A percentile compares a stretch with the other conserved stretches of the same genome.
These are phyloP conservation scores for Brachyhypopomus gauderio DNA, from an alignment of 2,113 vertebrate species.

Conservation along the genomic window DNA sequence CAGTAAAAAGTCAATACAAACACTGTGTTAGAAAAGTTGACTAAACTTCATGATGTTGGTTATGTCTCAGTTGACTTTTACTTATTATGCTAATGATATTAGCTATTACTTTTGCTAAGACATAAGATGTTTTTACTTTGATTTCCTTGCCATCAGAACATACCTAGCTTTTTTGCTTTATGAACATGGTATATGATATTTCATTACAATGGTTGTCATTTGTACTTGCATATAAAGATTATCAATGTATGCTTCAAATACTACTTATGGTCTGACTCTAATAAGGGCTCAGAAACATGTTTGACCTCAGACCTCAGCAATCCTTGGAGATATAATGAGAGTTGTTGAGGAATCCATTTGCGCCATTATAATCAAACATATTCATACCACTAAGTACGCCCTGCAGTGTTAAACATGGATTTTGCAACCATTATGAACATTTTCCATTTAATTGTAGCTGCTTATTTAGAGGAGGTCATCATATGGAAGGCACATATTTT, in stretches of 20 bases:
- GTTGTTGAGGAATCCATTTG: conserved; percentile 52
- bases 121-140: neutral
- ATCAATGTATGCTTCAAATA: conserved; percentile 17
- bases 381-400: conserved; percentile 34
- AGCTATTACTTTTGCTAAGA: neutral
- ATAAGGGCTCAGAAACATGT: conserved; percentile 20
- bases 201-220: conserved; percentile 25
- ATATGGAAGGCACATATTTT: conserved; percentile 41
- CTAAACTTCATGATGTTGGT: neutral
- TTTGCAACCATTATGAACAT: conserved; percentile 51
- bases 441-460: conserved; percentile 44
- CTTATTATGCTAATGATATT: too few species aligned
- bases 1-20: neutral
- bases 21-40: neutral
- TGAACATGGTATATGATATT: conserved; percentile 6
- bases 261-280: conserved; percentile 16
- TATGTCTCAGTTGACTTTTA: neutral
- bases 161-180: neutral
- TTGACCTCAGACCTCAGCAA: conserved; percentile 42
- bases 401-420: conserved; percentile 48
- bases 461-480: conserved; percentile 47
- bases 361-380: conserved; percentile 50
- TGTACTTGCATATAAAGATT: conserved; percentile 23
- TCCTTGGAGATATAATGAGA: conserved; percentile 53
- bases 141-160: neutral